Conservation (phyloP, 2,888 invertebrate genomes). For the Cyclophora punctaria region DNA sequence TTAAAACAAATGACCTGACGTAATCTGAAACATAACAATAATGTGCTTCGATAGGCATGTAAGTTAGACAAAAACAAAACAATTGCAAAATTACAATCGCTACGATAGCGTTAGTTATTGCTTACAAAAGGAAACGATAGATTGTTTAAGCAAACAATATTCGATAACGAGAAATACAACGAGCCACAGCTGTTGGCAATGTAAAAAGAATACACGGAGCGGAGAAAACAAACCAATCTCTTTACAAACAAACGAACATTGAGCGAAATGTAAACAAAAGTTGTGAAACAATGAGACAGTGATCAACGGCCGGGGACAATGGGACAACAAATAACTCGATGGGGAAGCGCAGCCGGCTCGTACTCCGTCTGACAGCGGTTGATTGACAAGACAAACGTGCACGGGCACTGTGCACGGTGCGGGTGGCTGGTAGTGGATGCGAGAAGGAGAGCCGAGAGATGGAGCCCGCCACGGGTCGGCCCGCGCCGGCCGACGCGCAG, state of each 20-base stretch:
- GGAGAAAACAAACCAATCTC: conserved; percentile 48
- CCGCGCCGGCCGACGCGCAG: conserved; percentile 20
- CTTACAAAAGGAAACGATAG: conserved; percentile 29
- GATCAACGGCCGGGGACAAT: conserved; percentile 60
- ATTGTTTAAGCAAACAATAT: conserved; percentile 39
- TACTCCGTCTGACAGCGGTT: conserved; percentile 37
- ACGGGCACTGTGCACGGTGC: conserved; percentile 32
- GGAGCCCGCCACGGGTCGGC: conserved; percentile 23
- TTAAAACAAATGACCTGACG: conserved; percentile 22
- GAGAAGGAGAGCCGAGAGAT: conserved; percentile 48
- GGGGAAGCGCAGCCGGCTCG: conserved; percentile 49
- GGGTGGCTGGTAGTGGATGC: conserved; percentile 40
- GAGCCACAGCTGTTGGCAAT: conserved; percentile 41
- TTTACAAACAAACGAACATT: conserved; percentile 56
- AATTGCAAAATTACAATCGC: conserved; percentile 27
- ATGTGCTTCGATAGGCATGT: conserved; percentile 15
- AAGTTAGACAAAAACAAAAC: conserved; percentile 19
- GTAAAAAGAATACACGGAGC: conserved; percentile 42
- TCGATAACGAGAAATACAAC: conserved; percentile 44
- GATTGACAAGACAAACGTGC: conserved; percentile 68
- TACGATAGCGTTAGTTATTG: conserved; percentile 27
- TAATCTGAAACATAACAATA: conserved; percentile 21
- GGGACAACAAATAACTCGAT: conserved; percentile 63
- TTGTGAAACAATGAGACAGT: conserved; percentile 62
- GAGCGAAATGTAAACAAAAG: conserved; percentile 63